Conservation (phyloP, 2,797 vertebrate species). For the Sitta carolinensis region DNA sequence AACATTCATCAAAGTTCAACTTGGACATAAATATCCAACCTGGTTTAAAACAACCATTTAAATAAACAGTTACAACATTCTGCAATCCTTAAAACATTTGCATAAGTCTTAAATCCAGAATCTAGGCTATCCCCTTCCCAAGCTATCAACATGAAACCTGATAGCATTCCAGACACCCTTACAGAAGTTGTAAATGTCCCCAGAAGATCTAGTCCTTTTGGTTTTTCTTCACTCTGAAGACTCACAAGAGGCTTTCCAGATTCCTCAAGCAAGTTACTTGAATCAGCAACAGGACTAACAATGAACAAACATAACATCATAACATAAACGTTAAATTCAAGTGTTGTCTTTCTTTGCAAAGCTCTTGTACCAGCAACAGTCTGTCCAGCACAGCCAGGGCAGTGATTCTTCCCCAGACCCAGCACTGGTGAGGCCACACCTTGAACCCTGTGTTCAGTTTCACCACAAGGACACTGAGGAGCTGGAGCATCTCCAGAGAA, state of each 20-base stretch:
- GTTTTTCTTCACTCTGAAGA: slow-evolving; percentile 32
- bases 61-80: background rate
- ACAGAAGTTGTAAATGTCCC: slow-evolving; percentile 74
- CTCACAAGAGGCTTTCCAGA: background rate
- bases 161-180: slow-evolving; percentile 46
- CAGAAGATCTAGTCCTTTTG: slow-evolving; percentile 76
- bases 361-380: background rate
- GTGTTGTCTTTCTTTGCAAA: background rate
- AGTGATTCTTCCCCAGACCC: background rate
- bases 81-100: background rate
- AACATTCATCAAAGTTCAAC: background rate
- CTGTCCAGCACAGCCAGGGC: background rate
- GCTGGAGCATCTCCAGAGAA: background rate
- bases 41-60: background rate
- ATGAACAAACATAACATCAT: background rate
- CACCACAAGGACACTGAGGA: background rate
- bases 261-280: background rate
- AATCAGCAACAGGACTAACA: background rate
- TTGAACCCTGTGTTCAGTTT: background rate
- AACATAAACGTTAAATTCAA: background rate
- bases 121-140: background rate
- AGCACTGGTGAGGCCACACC: background rate
- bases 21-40: background rate
- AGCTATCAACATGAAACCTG: background rate
- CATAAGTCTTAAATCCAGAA: background rate